phyloP scores from a whole-genome alignment of 2,113 vertebrate genomes.

The Nesoenas mayeri region DNA sequence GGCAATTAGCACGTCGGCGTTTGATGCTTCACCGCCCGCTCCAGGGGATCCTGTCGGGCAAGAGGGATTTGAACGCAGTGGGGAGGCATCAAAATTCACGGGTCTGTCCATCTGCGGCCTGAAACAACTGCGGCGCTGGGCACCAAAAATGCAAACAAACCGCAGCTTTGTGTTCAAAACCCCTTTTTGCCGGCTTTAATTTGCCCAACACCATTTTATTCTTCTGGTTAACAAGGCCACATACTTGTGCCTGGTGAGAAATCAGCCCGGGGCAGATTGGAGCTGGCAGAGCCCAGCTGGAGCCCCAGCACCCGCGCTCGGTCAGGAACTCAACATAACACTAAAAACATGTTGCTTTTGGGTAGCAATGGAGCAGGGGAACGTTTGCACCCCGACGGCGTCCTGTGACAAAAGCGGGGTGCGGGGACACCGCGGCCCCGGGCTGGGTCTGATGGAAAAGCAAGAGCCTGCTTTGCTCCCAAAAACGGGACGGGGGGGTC shows the following conservation, averaged over 20 bases:
- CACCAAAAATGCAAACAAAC: background rate
- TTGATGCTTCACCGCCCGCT: background rate
- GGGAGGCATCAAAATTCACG: background rate
- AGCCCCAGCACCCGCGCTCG: background rate
- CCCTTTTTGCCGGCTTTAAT: background rate
- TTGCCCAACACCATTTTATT: background rate
- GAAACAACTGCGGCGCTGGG: background rate
- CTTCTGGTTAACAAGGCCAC: background rate
- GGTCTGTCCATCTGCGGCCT: background rate
- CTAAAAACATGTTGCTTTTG: background rate
- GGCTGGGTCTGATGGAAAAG: background rate
- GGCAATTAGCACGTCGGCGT: background rate
- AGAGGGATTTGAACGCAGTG: background rate
- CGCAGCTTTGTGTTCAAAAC: background rate
- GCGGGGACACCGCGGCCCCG: fast-evolving
- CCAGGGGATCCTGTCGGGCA: background rate
- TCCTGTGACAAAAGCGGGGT: fast-evolving
- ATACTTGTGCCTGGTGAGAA: background rate
- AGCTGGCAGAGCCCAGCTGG: background rate
- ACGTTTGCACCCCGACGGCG: no score
- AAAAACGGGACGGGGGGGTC: background rate
- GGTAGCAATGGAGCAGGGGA: background rate
- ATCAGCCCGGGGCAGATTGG: background rate
- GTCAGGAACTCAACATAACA: background rate
- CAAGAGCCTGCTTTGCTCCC: background rate